Conservation (phyloP, 2,113 vertebrate genomes). For the Furnarius figulus region DNA sequence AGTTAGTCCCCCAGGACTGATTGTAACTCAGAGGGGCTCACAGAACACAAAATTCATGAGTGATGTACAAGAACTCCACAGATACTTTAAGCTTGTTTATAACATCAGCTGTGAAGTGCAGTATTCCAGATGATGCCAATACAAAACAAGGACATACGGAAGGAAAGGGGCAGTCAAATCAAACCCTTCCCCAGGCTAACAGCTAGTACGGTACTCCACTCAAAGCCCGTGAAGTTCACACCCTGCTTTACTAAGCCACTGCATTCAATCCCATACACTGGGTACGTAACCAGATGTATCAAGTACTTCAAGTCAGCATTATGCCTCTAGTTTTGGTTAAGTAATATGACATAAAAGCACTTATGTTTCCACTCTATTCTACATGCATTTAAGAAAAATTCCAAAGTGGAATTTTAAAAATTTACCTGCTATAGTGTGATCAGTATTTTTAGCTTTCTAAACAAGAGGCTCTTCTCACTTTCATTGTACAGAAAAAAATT, state of each 20-base stretch:
- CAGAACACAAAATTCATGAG: background rate
- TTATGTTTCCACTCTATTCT: background rate
- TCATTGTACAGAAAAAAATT: background rate
- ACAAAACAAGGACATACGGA: background rate
- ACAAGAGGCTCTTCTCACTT: background rate
- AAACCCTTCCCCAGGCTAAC: background rate
- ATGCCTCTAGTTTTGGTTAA: background rate
- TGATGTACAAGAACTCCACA: background rate
- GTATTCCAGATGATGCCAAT: background rate
- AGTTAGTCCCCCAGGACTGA: background rate
- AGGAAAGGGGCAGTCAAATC: background rate
- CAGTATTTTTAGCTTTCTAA: background rate
- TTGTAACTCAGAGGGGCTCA: background rate
- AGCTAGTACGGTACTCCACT: background rate
- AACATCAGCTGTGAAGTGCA: background rate
- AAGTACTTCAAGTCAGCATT: background rate
- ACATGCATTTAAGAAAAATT: background rate
- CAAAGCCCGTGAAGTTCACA: background rate
- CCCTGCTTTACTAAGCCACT: background rate
- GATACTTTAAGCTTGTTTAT: background rate
- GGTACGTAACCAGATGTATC: background rate
- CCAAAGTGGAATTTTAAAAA: background rate
- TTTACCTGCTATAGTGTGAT: background rate
- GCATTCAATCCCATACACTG: background rate
- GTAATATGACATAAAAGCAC: background rate